Conservation (phyloP, 2,888 invertebrate species). For the Caenorhabditis sp. region DNA sequence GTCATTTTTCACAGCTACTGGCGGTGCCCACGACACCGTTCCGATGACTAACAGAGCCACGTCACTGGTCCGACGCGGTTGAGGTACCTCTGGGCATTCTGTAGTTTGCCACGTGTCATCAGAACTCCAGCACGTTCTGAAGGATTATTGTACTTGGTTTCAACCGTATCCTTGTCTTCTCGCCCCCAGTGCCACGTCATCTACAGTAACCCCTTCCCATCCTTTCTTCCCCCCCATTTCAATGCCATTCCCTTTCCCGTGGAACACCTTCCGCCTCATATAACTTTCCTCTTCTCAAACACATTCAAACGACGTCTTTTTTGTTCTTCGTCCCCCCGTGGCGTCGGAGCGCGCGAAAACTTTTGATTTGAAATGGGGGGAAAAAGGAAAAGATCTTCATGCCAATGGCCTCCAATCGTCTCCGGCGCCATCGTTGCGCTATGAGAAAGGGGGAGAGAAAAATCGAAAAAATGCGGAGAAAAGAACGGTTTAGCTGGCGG, state of each 20-base stretch:
- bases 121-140: too few species aligned
- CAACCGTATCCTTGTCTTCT: too few species aligned
- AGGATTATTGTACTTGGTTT: too few species aligned
- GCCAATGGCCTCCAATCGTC: constrained; percentile 7
- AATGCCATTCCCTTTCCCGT: constrained; percentile 1
- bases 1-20: too few species aligned
- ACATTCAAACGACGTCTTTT: too few species aligned
- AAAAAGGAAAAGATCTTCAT: background rate
- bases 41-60: too few species aligned
- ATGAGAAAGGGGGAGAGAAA: background rate
- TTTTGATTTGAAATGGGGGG: background rate
- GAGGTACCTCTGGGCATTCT: too few species aligned
- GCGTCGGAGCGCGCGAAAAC: background rate
- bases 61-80: too few species aligned
- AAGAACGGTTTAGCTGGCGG: constrained; percentile 12
- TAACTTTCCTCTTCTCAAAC: background rate
- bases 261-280: constrained; percentile 8
- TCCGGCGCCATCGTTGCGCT: background rate
- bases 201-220: background rate
- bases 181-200: background rate
- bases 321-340: background rate
- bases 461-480: background rate
- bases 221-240: too few species aligned
- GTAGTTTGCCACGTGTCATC: too few species aligned
- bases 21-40: too few species aligned